Percentiles rank a stretch among this genome's conserved stretches.
These are phyloP conservation scores for Rosalia funebris DNA, from an alignment of 2,888 invertebrate genomes.

Conservation along the genomic window DNA sequence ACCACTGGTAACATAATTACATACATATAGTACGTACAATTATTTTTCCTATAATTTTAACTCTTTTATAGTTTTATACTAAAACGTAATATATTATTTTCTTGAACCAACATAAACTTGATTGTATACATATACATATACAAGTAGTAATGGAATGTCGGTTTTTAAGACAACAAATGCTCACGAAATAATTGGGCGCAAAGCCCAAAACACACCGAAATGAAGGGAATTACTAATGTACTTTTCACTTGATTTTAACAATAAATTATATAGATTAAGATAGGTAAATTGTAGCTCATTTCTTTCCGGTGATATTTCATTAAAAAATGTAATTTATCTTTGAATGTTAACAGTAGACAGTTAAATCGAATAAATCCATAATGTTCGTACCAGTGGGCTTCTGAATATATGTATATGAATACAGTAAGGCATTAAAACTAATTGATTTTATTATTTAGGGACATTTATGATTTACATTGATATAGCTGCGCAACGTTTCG, in stretches of 20 bases:
- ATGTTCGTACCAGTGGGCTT: conserved; percentile 9
- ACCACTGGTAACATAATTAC: too few relatives aligned
- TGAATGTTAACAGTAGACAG: conserved; percentile 4
- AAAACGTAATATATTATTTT: too few relatives aligned
- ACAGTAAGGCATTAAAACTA: conserved; percentile 18
- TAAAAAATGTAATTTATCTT: conserved; percentile 21
- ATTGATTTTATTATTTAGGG: conserved; percentile 29
- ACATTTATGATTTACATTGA: conserved; percentile 23
- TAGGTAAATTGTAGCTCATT: conserved; percentile 2
- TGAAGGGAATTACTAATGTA: neutral
- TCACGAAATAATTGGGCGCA: too few relatives aligned
- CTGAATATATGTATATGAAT: conserved; percentile 10
- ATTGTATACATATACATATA: too few relatives aligned
- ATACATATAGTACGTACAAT: too few relatives aligned
- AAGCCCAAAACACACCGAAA: neutral
- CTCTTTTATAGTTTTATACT: too few relatives aligned
- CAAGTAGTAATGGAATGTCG: too few relatives aligned
- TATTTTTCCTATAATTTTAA: too few relatives aligned
- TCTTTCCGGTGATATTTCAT: conserved; percentile 17
- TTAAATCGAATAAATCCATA: conserved; percentile 10
- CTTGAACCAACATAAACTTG: too few relatives aligned
- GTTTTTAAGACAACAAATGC: too few relatives aligned
- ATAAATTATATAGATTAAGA: conserved; percentile 4
- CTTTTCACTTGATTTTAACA: neutral
- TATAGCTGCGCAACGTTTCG: conserved; percentile 5